Conservation (phyloP, 2,113 vertebrate species). For the Ceyx cyanopectus region DNA sequence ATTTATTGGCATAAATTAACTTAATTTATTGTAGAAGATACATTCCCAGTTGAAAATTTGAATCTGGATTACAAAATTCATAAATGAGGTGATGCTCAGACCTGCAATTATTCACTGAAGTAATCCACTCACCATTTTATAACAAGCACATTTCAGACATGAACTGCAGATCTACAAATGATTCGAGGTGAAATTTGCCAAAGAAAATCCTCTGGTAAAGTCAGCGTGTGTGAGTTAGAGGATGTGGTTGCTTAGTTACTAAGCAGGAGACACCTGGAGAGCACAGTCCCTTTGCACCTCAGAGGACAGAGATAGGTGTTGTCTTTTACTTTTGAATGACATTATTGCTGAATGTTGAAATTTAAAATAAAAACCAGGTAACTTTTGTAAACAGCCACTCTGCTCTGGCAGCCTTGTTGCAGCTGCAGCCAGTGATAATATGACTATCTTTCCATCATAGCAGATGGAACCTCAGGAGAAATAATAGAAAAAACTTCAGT, state of each 20-base stretch:
- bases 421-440: not conserved
- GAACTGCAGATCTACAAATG: not conserved
- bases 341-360: not conserved
- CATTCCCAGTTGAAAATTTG: not conserved
- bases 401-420: not conserved
- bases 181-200: not conserved
- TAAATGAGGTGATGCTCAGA: not conserved
- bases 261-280: not conserved
- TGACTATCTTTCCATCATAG: not conserved
- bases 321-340: not conserved
- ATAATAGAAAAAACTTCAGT: not conserved
- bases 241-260: conserved; percentile 41
- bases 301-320: not conserved
- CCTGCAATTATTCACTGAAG: not conserved
- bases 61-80: not conserved
- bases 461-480: not conserved
- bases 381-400: not conserved
- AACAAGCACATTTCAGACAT: not conserved
- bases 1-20: not conserved
- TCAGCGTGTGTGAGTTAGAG: not conserved
- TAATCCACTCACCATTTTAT: not conserved
- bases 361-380: not conserved
- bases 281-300: not conserved
- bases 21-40: not conserved
- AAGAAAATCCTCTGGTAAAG: not conserved